phyloP scores from a whole-genome alignment of 2,113 vertebrate genomes.

The Antidorcas marsupialis region DNA sequence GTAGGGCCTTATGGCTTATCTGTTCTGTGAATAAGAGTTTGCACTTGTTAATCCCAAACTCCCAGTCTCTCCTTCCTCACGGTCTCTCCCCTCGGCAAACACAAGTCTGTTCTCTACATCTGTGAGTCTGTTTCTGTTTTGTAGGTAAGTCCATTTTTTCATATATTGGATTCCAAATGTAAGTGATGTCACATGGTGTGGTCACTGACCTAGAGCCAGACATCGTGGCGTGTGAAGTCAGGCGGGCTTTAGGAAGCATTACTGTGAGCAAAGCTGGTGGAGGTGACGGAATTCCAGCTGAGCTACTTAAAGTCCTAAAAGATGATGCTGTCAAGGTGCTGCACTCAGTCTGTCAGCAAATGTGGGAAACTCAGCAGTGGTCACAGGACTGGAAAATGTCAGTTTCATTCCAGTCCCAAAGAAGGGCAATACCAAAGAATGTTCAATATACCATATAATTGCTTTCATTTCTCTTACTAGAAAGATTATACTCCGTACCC shows the following conservation, averaged over 20 bases:
- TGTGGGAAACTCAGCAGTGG: background rate
- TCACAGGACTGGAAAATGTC: background rate
- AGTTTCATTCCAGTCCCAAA: background rate
- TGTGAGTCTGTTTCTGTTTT: background rate
- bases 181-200: background rate
- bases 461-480: background rate
- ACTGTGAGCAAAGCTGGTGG: background rate
- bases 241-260: background rate
- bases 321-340: background rate
- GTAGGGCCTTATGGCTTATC: background rate
- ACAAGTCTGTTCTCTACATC: background rate
- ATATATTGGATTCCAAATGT: background rate
- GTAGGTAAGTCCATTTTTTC: background rate
- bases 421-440: background rate
- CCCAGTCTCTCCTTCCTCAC: background rate
- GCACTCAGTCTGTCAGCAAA: background rate
- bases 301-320: background rate
- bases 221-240: background rate
- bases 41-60: background rate
- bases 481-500: background rate
- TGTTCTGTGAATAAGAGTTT: background rate
- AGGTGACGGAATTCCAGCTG: background rate
- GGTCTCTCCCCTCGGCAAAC: fast-evolving
- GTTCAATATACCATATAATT: background rate
- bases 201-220: background rate